These are phyloP conservation scores for Crocallis elinguaria DNA, from an alignment of 2,888 invertebrate species.

Conservation along the genomic window DNA sequence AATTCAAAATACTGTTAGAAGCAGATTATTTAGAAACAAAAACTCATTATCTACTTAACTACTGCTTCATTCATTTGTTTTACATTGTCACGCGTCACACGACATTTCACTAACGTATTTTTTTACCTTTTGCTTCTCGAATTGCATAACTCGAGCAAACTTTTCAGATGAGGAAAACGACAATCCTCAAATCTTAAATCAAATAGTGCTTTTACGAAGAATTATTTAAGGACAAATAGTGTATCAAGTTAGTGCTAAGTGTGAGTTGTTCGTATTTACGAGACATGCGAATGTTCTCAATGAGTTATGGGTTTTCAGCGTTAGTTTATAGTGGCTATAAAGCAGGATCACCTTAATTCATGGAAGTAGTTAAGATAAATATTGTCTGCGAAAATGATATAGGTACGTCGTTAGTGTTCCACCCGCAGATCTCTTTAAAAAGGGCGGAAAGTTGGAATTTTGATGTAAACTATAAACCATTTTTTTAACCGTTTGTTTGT, in stretches of 20 bases:
- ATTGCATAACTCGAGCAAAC: not conserved
- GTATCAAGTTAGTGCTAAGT: conserved; percentile 40
- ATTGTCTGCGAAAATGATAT: conserved; percentile 38
- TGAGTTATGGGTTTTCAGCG: conserved; percentile 68
- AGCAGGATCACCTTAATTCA: conserved; percentile 54
- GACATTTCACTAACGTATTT: no score
- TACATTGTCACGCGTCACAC: no score
- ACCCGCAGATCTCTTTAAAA: no score
- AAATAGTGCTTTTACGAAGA: conserved; percentile 24
- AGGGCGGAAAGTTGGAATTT: no score
- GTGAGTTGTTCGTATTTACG: conserved; percentile 60
- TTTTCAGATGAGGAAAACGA: not conserved
- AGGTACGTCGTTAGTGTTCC: conserved; percentile 7
- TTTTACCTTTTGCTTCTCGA: no score
- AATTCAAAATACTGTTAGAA: no score
- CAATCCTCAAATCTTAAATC: conserved; percentile 19
- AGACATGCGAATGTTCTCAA: conserved; percentile 58
- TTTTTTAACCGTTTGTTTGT: no score
- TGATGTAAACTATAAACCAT: no score
- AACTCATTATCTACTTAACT: no score
- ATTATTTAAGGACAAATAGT: conserved; percentile 43
- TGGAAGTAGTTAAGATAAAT: conserved; percentile 53
- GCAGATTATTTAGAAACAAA: no score
- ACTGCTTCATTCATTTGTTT: no score
- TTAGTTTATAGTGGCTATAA: conserved; percentile 63